Conservation (phyloP, 2,888 invertebrate species). For the Nomada ferruginata region DNA sequence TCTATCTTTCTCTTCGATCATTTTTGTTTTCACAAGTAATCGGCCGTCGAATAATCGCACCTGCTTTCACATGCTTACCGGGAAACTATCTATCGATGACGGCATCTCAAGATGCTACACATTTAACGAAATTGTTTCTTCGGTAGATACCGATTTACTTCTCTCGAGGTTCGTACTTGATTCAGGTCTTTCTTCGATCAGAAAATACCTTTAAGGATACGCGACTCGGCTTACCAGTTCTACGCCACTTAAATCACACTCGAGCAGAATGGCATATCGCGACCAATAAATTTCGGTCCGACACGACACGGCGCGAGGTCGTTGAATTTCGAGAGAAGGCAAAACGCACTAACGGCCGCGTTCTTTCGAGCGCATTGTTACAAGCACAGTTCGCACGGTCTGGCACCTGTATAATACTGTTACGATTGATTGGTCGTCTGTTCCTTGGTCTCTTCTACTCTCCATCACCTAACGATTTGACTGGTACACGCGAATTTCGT, state of each 20-base stretch:
- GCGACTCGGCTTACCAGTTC: neutral
- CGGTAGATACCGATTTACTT: slow-evolving; percentile 29
- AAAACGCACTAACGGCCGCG: slow-evolving; percentile 25
- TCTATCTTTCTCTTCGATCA: neutral
- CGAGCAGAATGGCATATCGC: too few relatives aligned
- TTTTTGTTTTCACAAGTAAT: slow-evolving; percentile 1
- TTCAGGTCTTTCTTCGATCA: neutral
- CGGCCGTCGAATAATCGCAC: slow-evolving; percentile 30
- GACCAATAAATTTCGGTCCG: neutral
- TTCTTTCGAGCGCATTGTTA: slow-evolving; percentile 70
- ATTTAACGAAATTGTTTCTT: neutral
- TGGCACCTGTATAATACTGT: slow-evolving; percentile 67
- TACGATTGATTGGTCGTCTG: slow-evolving; percentile 65
- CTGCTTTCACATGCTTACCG: slow-evolving; percentile 35
- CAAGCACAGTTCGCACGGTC: slow-evolving; percentile 81
- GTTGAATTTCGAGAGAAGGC: slow-evolving; percentile 35
- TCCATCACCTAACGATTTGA: slow-evolving; percentile 65
- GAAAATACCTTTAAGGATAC: neutral
- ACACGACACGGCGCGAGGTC: neutral
- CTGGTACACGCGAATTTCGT: slow-evolving; percentile 36
- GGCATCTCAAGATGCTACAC: too few relatives aligned
- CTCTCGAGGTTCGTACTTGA: slow-evolving; percentile 33
- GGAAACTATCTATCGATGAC: slow-evolving; percentile 33
- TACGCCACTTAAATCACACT: neutral
- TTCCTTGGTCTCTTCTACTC: slow-evolving; percentile 68